Base-by-base conservation (phyloP, 2,797 vertebrate genomes). In the Scyliorhinus canicula region DNA sequence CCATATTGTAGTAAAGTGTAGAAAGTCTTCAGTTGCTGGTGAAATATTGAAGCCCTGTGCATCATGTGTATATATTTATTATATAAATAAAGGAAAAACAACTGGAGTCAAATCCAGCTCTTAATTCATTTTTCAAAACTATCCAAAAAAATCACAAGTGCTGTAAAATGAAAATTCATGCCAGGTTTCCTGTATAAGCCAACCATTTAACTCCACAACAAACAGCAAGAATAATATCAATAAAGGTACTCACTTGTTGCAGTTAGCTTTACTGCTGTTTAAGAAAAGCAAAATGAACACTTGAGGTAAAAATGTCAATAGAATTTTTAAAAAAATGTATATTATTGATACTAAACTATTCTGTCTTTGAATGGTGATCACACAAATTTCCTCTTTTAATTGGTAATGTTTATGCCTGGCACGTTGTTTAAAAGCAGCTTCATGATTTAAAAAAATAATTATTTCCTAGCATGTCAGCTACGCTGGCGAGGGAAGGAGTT, bases 161-260 rank as follows among this genome's bases (percentile, higher is more conserved):
- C 40, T 93, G 26, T 50, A 52, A 71, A 35, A 5, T 52, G 44
- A 69, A 35, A 16, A 52, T 52, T 35, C 28, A 71, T 71, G 65
- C 44, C 65, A 71, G 24, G 50, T 71, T 52, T 12, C 31, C 35
- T 69, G 40, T 71, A 52, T 12, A 50, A 52, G 67, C 65, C 16
- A 71, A 3, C 14, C 1, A 28, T n/a, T n/a, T n/a, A 90, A 7
- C 55, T 57, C 35, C 6, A 35, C 86, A 88, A 21, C 14, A 1
- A 12, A 26, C 44, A 93, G 63, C 63, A 65, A 69, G 65, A 69
- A 93, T 50, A 93, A 31, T 31, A 93, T 71, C 4, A n/a, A 28
- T 71, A 16, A 52, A 71, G 28, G 31, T 26, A 93, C 93, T 93
- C 67, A 93, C 93, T 35, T 93, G 93, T 19, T 93, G 35, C 93